Evolutionary conservation across 2,888 invertebrate species (phyloP), one percentile per base, ranked within the genome.

Genomic region (Eretmocerus hayati): DNA sequence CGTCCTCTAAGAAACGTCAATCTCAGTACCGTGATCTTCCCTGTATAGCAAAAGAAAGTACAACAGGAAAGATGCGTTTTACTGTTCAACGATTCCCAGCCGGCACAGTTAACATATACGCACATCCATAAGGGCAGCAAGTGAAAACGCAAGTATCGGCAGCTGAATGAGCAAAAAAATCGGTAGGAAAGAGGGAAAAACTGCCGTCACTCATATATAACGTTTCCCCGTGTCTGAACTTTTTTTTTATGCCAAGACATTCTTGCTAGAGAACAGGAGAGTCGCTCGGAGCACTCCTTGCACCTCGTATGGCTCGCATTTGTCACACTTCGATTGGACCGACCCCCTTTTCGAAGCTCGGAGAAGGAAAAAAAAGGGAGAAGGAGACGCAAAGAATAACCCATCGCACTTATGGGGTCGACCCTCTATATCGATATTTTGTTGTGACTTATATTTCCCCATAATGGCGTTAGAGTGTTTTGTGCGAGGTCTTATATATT

Each of bases 361-460:
- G 19, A n/a, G n/a, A 4, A 40, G 21, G 21, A 6, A 21, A 16
- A 22, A n/a, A 38, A 32, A 26, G 46, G 26, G 21, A 32, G 8
- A 15, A 37, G 38, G 43, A 21, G 26, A 20, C 23, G 32, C 31
- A 18, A 47, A 53, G 43, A 50, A 46, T 47, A 51, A 32, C 51
- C 6, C 36, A 46, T 47, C 53, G 44, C 46, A 44, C 43, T 52
- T 41, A 16, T 36, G 35, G 42, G 42, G n/a, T n/a, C n/a, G n/a
- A n/a, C n/a, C 31, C 35, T 8, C 37, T 45, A 23, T 36, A 36
- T 46, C 50, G 53, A 50, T 53, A 50, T 53, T 53, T 53, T 50
- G 50, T 53, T 53, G 45, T 45, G 53, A 53, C 50, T 53, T 53
- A 53, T 53, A 53, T 45, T 49, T 50, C 39, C 45, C 45, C 45